phyloP scores from a whole-genome alignment of 1,140 invertebrate genomes.

The Phymorhynchus buccinoides region DNA sequence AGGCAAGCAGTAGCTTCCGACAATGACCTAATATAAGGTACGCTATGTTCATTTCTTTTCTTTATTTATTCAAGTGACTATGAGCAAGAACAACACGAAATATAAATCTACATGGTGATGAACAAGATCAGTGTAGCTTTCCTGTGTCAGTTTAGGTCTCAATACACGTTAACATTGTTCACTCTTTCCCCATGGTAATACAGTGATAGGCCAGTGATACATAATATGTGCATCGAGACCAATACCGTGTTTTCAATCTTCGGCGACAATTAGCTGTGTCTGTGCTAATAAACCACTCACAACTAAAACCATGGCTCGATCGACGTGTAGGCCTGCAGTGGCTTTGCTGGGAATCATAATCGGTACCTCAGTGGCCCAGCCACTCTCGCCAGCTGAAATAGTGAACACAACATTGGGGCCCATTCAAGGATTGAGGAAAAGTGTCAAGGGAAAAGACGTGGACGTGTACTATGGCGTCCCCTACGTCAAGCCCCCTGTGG shows the following conservation, averaged over 20 bases:
- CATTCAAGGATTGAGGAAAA: conserved; percentile 50
- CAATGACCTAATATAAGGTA: too few relatives aligned
- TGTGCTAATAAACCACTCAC: not conserved
- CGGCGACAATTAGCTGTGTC: not conserved
- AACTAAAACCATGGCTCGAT: not conserved
- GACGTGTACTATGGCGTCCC: conserved; percentile 93
- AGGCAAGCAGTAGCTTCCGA: too few relatives aligned
- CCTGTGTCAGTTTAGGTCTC: not conserved
- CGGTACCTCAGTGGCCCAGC: not conserved
- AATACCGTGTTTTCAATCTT: not conserved
- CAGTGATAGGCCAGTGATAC: too few relatives aligned
- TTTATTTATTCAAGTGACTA: too few relatives aligned
- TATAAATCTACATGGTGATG: too few relatives aligned
- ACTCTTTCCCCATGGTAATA: conserved; percentile 26
- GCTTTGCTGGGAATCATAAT: not conserved
- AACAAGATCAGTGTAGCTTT: too few relatives aligned
- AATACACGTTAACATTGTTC: not conserved
- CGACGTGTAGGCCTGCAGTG: not conserved
- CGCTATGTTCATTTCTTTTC: too few relatives aligned
- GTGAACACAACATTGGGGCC: conserved; percentile 43
- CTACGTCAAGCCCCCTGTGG: conserved; percentile 92
- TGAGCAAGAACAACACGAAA: too few relatives aligned
- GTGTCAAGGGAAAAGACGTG: conserved; percentile 81
- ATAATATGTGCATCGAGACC: not conserved
- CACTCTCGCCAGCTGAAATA: conserved; percentile 3